Conservation (phyloP, 1,140 invertebrate genomes). For the Coenobita brevimanus region DNA sequence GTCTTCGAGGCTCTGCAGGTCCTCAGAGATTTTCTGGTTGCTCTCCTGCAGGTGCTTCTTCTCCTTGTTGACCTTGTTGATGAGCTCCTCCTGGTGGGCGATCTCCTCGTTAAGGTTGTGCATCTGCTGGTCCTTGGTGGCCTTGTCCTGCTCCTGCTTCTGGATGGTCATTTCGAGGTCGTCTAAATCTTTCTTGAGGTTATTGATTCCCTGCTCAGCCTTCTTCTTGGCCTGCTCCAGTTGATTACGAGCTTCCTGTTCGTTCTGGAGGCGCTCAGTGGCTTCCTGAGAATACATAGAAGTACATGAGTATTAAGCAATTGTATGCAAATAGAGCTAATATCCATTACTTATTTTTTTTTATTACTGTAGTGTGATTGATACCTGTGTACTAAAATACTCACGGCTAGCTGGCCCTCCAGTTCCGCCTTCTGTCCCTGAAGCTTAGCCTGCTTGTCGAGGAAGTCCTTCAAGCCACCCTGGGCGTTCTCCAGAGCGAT, state of each 20-base stretch:
- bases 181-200: slow-evolving; percentile 96
- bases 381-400: slow-evolving; percentile 72
- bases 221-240: slow-evolving; percentile 83
- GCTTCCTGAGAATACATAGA: slow-evolving; percentile 82
- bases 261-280: slow-evolving; percentile 94
- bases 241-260: slow-evolving; percentile 92
- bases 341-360: too few relatives aligned
- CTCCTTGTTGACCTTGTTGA: slow-evolving; percentile 80
- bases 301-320: too few relatives aligned
- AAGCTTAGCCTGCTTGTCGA: slow-evolving; percentile 94
- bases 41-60: slow-evolving; percentile 77
- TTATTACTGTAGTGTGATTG: slow-evolving; percentile 28
- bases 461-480: slow-evolving; percentile 88
- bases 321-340: too few relatives aligned
- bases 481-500: slow-evolving; percentile 92
- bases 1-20: slow-evolving; percentile 71
- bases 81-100: slow-evolving; percentile 70
- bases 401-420: slow-evolving; percentile 93
- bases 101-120: slow-evolving; percentile 15
- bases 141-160: slow-evolving; percentile 79
- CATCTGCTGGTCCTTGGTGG: slow-evolving; percentile 13
- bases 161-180: slow-evolving; percentile 93
- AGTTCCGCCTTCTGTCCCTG: slow-evolving; percentile 96
- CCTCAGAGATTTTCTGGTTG: slow-evolving; percentile 77
- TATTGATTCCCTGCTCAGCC: slow-evolving; percentile 92